Evolutionary conservation across 2,888 invertebrate genomes (phyloP).

Genomic region (Pterostichus niger): DNA sequence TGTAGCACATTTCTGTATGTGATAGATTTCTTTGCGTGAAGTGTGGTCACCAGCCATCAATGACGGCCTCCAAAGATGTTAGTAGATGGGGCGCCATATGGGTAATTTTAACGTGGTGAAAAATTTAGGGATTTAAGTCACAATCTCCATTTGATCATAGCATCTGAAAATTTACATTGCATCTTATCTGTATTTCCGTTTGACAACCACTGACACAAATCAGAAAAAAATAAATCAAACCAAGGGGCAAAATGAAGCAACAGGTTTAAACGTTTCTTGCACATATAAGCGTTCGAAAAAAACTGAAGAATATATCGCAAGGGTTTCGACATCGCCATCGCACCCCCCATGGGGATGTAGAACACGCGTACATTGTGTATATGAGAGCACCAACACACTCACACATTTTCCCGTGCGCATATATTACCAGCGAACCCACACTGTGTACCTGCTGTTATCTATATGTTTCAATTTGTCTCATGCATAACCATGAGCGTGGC

Average conservation of each 20-base stretch:
- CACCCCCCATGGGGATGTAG: constrained; percentile 52
- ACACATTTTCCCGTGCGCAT: constrained; percentile 19
- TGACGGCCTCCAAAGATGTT: no score
- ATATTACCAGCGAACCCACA: constrained; percentile 31
- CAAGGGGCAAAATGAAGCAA: constrained; percentile 31
- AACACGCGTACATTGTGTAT: constrained; percentile 36
- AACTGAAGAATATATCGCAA: constrained; percentile 35
- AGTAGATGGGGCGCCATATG: no score
- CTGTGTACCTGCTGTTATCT: constrained; percentile 60
- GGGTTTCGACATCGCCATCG: not conserved
- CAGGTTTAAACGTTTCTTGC: constrained; percentile 42
- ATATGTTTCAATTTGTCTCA: constrained; percentile 67
- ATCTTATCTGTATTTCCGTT: not conserved
- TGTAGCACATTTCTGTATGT: no score
- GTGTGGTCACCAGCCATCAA: no score
- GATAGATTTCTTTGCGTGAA: no score
- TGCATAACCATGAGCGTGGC: constrained; percentile 58
- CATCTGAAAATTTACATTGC: no score
- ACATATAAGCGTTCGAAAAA: not conserved
- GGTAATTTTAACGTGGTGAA: no score
- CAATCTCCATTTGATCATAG: no score
- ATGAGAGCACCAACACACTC: constrained; percentile 27
- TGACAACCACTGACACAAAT: constrained; percentile 5
- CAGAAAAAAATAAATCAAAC: constrained; percentile 12
- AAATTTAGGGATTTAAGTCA: no score